These are phyloP conservation scores for Pseudorectes ferrugineus DNA, from an alignment of 2,113 vertebrate species.

Conservation along the genomic window DNA sequence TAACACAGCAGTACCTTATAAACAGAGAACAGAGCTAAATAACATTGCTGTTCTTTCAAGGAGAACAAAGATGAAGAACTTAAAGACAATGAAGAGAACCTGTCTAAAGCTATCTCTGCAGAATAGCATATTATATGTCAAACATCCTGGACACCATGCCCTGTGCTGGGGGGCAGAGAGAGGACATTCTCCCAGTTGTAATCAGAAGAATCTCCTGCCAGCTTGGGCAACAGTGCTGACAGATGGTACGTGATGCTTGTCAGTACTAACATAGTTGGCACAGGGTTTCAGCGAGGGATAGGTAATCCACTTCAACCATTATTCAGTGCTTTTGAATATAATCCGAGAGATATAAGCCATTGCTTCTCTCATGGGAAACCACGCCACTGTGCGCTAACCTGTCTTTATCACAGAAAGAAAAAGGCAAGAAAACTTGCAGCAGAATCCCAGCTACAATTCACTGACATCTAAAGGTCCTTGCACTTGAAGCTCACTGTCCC, in stretches of 20 bases:
- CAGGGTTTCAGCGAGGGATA: neutral
- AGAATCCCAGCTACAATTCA: neutral
- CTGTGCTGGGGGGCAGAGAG: neutral
- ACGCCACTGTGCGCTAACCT: neutral
- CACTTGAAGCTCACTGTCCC: neutral
- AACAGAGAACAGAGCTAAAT: neutral
- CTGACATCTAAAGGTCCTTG: neutral
- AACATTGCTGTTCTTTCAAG: neutral
- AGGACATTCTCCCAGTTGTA: neutral
- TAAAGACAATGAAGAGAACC: neutral
- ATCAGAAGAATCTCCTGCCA: neutral
- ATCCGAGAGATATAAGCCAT: neutral
- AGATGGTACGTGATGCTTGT: neutral
- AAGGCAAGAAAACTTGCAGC: neutral
- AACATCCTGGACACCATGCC: neutral
- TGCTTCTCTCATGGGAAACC: neutral
- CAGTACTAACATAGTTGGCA: neutral
- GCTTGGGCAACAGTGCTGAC: neutral
- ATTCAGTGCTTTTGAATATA: neutral
- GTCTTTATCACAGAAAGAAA: neutral
- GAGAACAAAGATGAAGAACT: neutral
- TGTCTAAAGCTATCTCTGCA: neutral
- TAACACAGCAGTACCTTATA: neutral
- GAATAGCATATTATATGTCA: fast-evolving
- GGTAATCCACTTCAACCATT: neutral